A percentile compares a stretch with the other conserved stretches of the same genome.
phyloP scores from a whole-genome alignment of 2,888 invertebrate species.

The Tipula lateralis region DNA sequence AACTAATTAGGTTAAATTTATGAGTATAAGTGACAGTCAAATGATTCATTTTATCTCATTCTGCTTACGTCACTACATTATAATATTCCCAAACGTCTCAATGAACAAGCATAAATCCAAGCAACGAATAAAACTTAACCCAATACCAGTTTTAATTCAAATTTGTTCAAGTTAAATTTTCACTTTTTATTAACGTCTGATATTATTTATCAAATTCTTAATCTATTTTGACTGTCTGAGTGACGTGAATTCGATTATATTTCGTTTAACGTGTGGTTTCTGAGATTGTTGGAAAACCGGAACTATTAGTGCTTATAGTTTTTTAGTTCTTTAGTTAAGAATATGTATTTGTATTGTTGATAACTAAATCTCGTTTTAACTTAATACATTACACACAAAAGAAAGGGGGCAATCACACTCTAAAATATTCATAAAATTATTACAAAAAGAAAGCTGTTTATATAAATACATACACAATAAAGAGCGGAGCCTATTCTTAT shows the following conservation, averaged over 20 bases:
- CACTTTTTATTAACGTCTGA: neutral
- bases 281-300: neutral
- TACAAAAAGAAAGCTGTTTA: neutral
- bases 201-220: neutral
- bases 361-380: neutral
- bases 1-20: too few species aligned
- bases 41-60: neutral
- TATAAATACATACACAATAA: neutral
- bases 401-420: neutral
- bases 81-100: neutral
- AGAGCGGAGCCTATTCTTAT: neutral
- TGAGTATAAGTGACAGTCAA: too few species aligned
- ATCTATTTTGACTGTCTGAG: neutral
- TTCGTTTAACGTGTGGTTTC: neutral
- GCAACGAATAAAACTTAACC: neutral
- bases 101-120: neutral
- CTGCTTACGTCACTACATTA: neutral
- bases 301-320: neutral
- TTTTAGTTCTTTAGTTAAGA: neutral
- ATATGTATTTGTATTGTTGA: neutral
- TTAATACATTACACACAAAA: neutral
- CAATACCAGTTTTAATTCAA: neutral
- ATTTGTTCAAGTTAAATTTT: neutral
- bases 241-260: neutral
- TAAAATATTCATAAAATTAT: neutral